Conservation (phyloP, 2,888 invertebrate species). For the Lasioglossum villosulum region DNA sequence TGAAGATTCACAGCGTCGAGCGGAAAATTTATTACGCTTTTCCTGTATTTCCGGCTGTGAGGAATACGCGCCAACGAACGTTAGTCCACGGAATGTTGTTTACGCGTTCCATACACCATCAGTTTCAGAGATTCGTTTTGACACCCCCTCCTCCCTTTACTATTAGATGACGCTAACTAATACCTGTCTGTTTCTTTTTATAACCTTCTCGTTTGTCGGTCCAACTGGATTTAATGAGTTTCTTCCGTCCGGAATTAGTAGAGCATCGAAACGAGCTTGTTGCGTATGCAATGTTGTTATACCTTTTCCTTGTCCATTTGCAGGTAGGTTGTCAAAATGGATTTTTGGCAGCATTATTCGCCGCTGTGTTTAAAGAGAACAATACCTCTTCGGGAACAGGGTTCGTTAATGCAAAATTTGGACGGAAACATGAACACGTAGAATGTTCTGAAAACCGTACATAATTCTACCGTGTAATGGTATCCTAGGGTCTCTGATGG, state of each 20-base stretch:
- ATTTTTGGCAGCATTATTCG: background rate
- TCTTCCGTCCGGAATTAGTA: background rate
- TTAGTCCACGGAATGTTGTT: background rate
- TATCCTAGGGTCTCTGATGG: background rate
- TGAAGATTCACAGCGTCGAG: slow-evolving; percentile 47
- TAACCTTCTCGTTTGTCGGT: background rate
- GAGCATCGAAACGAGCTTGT: background rate
- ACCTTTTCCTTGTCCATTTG: background rate
- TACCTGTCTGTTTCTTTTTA: background rate
- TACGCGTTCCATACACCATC: background rate
- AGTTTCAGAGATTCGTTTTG: background rate
- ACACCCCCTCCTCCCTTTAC: background rate
- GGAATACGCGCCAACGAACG: slow-evolving; percentile 18
- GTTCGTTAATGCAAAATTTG: background rate
- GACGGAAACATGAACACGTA: background rate
- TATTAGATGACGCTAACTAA: background rate
- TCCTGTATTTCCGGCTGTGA: slow-evolving; percentile 34
- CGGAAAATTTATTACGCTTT: slow-evolving; percentile 51
- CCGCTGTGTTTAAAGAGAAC: background rate
- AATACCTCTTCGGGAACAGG: background rate
- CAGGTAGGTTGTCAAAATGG: background rate
- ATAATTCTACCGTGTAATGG: background rate
- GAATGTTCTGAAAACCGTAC: background rate
- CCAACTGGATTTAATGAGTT: background rate
- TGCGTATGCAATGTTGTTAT: background rate